Conservation (phyloP, 2,888 invertebrate genomes). For the Apoda limacodes region DNA sequence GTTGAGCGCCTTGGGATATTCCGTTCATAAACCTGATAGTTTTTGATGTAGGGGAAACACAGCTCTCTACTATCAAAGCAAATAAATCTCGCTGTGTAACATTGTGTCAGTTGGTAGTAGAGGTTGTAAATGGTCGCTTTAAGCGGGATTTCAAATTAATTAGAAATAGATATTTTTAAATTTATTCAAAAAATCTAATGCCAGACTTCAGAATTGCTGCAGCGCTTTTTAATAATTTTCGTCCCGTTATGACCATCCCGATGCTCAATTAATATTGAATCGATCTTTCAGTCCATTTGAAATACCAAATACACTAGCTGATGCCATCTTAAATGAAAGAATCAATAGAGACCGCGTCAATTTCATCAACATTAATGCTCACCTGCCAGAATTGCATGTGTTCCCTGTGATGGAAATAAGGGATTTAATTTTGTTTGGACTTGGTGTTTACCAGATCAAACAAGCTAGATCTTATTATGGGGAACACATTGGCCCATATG, state of each 20-base stretch:
- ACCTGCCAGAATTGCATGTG: background rate
- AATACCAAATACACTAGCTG: slow-evolving; percentile 7
- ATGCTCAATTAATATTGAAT: slow-evolving; percentile 5
- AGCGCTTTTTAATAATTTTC: slow-evolving; percentile 11
- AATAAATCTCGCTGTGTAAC: slow-evolving; percentile 7
- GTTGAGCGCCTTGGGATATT: no score
- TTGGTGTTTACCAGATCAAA: no score
- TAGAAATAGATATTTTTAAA: slow-evolving; percentile 6
- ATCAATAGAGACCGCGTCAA: background rate
- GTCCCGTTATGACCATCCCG: slow-evolving; percentile 5
- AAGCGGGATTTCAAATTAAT: slow-evolving; percentile 11
- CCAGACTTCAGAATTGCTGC: slow-evolving; percentile 9
- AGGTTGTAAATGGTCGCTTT: slow-evolving; percentile 11
- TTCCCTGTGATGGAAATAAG: slow-evolving; percentile 7
- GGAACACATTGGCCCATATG: slow-evolving; percentile 10
- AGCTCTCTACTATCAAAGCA: slow-evolving; percentile 4
- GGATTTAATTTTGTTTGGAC: no score
- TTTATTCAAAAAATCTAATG: no score
- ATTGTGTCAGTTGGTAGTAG: slow-evolving; percentile 7
- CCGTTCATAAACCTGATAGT: slow-evolving; percentile 14
- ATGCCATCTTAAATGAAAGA: slow-evolving; percentile 6
- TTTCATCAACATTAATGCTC: slow-evolving; percentile 4
- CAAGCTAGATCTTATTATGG: slow-evolving; percentile 5
- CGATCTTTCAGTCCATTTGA: slow-evolving; percentile 2
- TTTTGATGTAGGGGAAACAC: no score